A percentile compares a stretch with the other conserved stretches of the same genome.
Conservation (phyloP, 2,797 vertebrate genomes). For the Pachyuromys duprasi region DNA sequence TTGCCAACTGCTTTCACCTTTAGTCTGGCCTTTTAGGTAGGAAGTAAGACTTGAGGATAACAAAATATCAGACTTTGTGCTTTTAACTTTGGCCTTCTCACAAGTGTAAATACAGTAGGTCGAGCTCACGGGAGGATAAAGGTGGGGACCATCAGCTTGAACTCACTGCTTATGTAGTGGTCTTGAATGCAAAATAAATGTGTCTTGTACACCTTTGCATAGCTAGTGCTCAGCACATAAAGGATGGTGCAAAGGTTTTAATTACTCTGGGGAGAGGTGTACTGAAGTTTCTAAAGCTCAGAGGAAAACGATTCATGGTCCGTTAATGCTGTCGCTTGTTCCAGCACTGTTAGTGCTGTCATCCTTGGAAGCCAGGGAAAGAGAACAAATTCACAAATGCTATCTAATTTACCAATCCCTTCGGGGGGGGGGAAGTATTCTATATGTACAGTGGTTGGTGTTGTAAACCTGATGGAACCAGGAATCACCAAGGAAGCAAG, state of each 20-base stretch:
- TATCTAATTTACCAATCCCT: neutral
- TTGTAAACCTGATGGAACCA: neutral
- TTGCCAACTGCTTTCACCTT: neutral
- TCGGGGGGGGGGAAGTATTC: neutral
- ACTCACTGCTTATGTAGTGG: neutral
- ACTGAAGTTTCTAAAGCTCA: neutral
- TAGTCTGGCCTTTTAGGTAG: neutral
- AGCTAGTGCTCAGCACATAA: neutral
- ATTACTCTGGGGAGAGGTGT: neutral
- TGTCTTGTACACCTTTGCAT: neutral
- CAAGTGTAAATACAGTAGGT: neutral
- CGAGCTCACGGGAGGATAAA: too few relatives aligned
- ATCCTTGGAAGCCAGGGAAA: neutral
- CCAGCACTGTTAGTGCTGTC: neutral
- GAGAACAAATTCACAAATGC: neutral
- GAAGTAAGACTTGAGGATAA: conserved; percentile 4
- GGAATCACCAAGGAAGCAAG: neutral
- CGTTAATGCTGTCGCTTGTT: neutral
- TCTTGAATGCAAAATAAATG: neutral
- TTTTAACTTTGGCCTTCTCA: conserved; percentile 24
- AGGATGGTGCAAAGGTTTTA: neutral
- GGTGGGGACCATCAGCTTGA: neutral
- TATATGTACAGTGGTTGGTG: neutral
- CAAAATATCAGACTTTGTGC: neutral
- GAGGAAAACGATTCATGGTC: neutral